Base-by-base conservation (phyloP, 2,113 vertebrate genomes). In the Ciconia boyciana region DNA sequence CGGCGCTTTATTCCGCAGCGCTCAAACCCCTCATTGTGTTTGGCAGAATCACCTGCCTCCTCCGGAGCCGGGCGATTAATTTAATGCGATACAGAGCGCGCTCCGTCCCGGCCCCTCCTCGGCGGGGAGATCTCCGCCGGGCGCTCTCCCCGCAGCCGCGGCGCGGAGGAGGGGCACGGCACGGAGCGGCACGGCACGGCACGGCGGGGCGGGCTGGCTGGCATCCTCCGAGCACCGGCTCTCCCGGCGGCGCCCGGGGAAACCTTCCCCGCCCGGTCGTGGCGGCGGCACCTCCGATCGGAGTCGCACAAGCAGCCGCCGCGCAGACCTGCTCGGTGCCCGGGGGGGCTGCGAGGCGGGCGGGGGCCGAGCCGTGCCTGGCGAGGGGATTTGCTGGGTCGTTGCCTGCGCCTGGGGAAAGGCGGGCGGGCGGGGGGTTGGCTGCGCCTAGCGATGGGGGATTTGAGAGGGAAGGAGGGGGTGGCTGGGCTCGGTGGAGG, bases 31-130 rank as follows among this genome's bases (percentile, higher is more conserved):
- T 83, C 96, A 93, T 95, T 96, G 95, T 95, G 85, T 77, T 87
- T n/a, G 95, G 95, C 96, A 92, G 94, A 85, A 91, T 96, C 94
- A 96, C 95, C 97, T 97, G 97, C 91, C 96, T 94, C 91, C 90
- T 82, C 88, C 70, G 81, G 83, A 87, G 97, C 91, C 84, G 71
- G 90, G 94, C 93, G 91, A 85, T 84, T 94, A 90, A 90, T 85
- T 89, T 94, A 89, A 92, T 87, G 80, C 89, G 76, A 80, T 90
- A 80, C 80, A 86, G 76, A 82, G 41, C 32, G 55, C 74, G 41
- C 69, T 84, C 88, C 76, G 70, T 83, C 74, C 81, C 83, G 87
- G 87, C 86, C 64, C 74, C 89, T 51, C 91, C 89, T 93, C 92
- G 81, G 91, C 89, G 62, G 91, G 52, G 80, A 81, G 80, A 91